These are phyloP conservation scores for Belgica antarctica DNA, from an alignment of 2,888 invertebrate genomes.

Conservation along the genomic window DNA sequence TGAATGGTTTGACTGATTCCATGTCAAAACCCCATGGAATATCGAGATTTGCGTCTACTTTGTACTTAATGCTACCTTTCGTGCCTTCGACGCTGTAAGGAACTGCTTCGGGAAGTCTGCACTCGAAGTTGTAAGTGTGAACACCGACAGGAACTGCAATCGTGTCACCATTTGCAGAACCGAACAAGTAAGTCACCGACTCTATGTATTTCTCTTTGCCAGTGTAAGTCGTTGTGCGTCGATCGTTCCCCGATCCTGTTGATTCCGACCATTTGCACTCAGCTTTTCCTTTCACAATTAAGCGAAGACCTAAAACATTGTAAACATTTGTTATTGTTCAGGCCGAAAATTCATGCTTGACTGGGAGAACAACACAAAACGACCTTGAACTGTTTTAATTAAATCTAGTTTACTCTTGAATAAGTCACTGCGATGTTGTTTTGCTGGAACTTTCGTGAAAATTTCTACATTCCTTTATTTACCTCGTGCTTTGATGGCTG, in stretches of 20 bases:
- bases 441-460: neutral
- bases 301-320: conserved; percentile 47
- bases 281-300: conserved; percentile 58
- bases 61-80: conserved; percentile 59
- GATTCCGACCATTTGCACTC: conserved; percentile 44
- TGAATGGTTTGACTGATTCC: conserved; percentile 65
- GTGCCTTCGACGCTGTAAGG: conserved; percentile 59
- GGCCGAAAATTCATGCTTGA: conserved; percentile 13
- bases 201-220: conserved; percentile 17
- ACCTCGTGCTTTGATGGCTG: conserved; percentile 34
- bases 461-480: neutral
- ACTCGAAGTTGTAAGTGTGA: conserved; percentile 57
- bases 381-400: conserved; percentile 18
- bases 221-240: neutral
- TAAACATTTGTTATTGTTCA: neutral
- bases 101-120: conserved; percentile 55
- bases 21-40: conserved; percentile 60
- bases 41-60: conserved; percentile 60
- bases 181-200: conserved; percentile 27
- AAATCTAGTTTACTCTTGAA: too few relatives aligned
- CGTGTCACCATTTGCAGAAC: neutral
- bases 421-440: too few relatives aligned
- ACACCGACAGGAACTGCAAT: conserved; percentile 50
- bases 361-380: neutral
- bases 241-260: neutral